phyloP scores from a whole-genome alignment of 2,113 vertebrate genomes.

The Lepus europaeus region DNA sequence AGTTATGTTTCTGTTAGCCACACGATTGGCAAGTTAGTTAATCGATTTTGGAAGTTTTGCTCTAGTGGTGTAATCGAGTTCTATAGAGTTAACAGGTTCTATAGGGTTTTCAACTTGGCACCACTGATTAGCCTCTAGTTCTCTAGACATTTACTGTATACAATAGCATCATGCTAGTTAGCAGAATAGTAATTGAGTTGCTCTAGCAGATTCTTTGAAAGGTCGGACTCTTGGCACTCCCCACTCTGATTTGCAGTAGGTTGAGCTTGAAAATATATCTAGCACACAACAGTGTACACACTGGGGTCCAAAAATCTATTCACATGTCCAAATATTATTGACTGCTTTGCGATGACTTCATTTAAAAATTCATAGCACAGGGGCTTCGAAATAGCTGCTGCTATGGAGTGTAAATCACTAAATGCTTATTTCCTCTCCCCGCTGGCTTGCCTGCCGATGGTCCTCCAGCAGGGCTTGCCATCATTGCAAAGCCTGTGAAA shows the following conservation, averaged over 20 bases:
- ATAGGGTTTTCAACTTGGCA: background rate
- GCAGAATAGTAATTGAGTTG: constrained; percentile 34
- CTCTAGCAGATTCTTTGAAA: constrained; percentile 7
- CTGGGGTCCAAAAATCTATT: background rate
- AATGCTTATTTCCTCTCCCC: background rate
- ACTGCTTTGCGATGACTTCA: background rate
- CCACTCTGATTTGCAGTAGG: background rate
- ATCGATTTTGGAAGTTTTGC: constrained; percentile 19
- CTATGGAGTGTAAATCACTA: background rate
- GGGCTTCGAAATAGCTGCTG: background rate
- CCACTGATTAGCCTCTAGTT: background rate
- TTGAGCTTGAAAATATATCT: constrained; percentile 31
- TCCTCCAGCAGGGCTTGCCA: background rate
- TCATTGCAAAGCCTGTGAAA: background rate
- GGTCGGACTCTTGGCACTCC: background rate
- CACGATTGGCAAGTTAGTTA: background rate
- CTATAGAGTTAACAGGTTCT: background rate
- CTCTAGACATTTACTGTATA: constrained; percentile 19
- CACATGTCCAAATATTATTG: background rate
- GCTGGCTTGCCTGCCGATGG: background rate
- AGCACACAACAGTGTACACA: background rate
- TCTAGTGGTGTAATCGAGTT: background rate
- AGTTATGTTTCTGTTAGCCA: background rate
- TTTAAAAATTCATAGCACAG: constrained; percentile 45
- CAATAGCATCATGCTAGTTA: background rate